Evolutionary conservation across 2,888 invertebrate species (phyloP), one percentile per base, ranked within the genome.

Genomic region (Agrotis clavis): DNA sequence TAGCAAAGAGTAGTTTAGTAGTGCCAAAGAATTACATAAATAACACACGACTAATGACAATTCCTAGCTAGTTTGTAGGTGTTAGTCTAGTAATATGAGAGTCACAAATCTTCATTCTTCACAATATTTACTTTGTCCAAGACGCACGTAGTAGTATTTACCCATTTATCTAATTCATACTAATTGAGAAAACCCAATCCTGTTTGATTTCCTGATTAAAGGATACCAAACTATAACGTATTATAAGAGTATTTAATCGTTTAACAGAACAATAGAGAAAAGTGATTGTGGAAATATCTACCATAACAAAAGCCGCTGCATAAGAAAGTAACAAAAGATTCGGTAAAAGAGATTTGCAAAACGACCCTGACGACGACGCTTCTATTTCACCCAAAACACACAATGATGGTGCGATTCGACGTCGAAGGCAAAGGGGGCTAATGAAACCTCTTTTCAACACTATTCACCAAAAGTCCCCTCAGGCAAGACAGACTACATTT

Each of bases 361-460:
- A 71, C 83, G 83, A 73, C 79, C 85, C 83, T 79, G 79, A 48
- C 66, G 78, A 67, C 66, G 74, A 60, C 47, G 67, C 64, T 74
- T 81, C 82, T 67, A 82, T 79, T 84, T 79, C 83, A 76, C 64
- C 67, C 67, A 83, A 80, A 82, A 83, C 82, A 67, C 48, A 79
- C 71, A 79, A 77, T 75, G 81, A 74, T 77, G 64, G 69, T 53
- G 80, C 73, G 77, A 72, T 74, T 78, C 77, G 84, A 79, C 89
- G 88, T 88, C 86, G 86, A 71, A 80, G 84, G 74, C 74, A 77
- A 76, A 83, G 57, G 47, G 81, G 54, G 71, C 85, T 89, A 89
- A 86, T 87, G 83, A 84, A 82, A 80, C 68, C 30, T 51, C 56
- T 63, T 72, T 71, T 62, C 65, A 60, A 47, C 63, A 57, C 48